Evolutionary conservation across 2,888 invertebrate genomes (phyloP).

Genomic region (Meteorus colon): DNA sequence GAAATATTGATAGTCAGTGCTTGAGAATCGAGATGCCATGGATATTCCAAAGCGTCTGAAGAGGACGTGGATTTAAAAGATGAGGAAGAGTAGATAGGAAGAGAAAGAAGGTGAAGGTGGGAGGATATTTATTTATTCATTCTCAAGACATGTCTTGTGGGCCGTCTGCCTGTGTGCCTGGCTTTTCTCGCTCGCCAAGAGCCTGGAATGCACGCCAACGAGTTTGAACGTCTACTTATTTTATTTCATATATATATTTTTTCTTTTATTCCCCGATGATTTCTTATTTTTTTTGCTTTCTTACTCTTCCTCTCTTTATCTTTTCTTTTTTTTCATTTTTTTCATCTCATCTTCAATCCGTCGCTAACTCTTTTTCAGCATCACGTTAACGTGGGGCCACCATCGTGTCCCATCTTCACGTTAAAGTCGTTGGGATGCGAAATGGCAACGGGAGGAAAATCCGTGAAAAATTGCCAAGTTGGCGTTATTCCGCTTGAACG

Average conservation of each 20-base stretch:
- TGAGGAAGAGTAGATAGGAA: neutral
- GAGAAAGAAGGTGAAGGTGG: conserved; percentile 23
- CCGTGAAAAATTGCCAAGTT: conserved; percentile 45
- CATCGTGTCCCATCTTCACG: neutral
- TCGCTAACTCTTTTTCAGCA: neutral
- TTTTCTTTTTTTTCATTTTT: conserved; percentile 2
- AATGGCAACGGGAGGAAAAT: conserved; percentile 39
- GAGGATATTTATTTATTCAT: conserved; percentile 31
- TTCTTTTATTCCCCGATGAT: conserved; percentile 7
- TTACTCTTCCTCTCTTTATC: neutral
- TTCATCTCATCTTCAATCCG: conserved; percentile 13
- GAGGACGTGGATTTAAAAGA: conserved; percentile 26
- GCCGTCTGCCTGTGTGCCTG: conserved; percentile 13
- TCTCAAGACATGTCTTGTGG: conserved; percentile 14
- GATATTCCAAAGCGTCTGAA: conserved; percentile 31
- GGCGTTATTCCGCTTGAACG: conserved; percentile 39
- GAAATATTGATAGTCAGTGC: conserved; percentile 37
- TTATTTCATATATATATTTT: neutral
- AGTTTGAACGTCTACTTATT: conserved; percentile 13
- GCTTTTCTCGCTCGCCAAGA: conserved; percentile 27
- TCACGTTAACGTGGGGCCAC: conserved; percentile 14
- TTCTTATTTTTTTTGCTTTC: neutral
- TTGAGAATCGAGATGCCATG: conserved; percentile 35
- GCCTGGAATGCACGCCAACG: conserved; percentile 27
- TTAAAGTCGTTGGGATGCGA: conserved; percentile 33